A percentile compares a stretch with the other conserved stretches of the same genome.
phyloP scores from a whole-genome alignment of 2,113 vertebrate species.

The Malurus elegans region DNA sequence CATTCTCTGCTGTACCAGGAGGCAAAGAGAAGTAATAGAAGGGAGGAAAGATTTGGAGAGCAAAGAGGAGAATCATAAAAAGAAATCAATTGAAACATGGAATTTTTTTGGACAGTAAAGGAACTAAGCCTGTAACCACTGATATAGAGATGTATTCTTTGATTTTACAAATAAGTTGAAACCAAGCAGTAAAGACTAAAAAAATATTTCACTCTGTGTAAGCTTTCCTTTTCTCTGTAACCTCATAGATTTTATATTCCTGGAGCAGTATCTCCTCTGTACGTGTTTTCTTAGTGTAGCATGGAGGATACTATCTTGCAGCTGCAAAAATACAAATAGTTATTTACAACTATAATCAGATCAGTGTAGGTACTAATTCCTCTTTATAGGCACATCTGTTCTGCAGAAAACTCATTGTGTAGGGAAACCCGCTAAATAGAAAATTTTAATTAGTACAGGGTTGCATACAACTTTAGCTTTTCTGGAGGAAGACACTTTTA shows the following conservation, averaged over 20 bases:
- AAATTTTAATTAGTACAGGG: conserved; percentile 5
- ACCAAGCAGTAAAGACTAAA: neutral
- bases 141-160: neutral
- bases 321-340: neutral
- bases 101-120: neutral
- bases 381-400: neutral
- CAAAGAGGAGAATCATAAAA: neutral
- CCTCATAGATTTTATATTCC: neutral
- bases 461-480: neutral
- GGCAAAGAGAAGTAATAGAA: neutral
- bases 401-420: neutral
- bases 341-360: neutral
- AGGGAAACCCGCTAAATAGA: neutral
- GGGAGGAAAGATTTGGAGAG: neutral
- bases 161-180: neutral
- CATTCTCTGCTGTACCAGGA: neutral
- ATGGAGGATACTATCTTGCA: neutral
- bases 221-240: neutral
- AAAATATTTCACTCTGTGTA: neutral
- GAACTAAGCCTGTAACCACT: neutral
- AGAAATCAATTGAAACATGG: neutral
- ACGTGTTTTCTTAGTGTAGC: neutral
- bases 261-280: neutral
- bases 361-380: neutral
- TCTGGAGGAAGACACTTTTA: neutral